Evolutionary conservation across 2,113 vertebrate species (phyloP).

Genomic region (Esox niger): DNA sequence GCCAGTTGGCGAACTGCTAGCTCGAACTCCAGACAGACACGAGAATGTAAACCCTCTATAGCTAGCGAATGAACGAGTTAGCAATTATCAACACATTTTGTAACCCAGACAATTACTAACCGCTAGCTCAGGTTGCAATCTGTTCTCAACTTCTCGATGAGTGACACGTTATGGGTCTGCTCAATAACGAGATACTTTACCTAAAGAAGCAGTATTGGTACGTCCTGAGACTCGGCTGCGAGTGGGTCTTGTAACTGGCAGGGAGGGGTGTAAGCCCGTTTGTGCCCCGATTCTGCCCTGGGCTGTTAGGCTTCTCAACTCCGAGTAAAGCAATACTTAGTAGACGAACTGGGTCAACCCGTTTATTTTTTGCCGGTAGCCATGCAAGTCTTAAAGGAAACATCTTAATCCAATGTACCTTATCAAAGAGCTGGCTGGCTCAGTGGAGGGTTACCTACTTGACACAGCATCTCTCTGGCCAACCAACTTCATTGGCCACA

Average conservation of each 20-base stretch:
- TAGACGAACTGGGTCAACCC: slow-evolving; percentile 21
- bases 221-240: slow-evolving; percentile 13
- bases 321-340: slow-evolving; percentile 16
- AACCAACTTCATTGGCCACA: too few species aligned
- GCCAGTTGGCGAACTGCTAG: too few species aligned
- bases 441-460: neutral
- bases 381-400: slow-evolving; percentile 52
- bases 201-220: slow-evolving; percentile 47
- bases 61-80: neutral
- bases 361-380: slow-evolving; percentile 36
- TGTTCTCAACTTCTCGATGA: neutral
- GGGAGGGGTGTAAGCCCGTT: neutral
- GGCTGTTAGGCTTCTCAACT: neutral
- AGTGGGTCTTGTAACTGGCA: slow-evolving; percentile 13
- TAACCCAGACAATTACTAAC: neutral
- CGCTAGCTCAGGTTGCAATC: neutral
- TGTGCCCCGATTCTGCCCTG: neutral
- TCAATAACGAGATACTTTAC: slow-evolving; percentile 73
- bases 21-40: too few species aligned
- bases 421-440: neutral
- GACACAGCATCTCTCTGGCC: neutral
- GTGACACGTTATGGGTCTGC: neutral
- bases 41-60: neutral
- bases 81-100: too few species aligned
- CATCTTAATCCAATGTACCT: slow-evolving; percentile 56